Evolutionary conservation across 2,888 invertebrate genomes (phyloP).

Genomic region (Gastrophysa polygoni): DNA sequence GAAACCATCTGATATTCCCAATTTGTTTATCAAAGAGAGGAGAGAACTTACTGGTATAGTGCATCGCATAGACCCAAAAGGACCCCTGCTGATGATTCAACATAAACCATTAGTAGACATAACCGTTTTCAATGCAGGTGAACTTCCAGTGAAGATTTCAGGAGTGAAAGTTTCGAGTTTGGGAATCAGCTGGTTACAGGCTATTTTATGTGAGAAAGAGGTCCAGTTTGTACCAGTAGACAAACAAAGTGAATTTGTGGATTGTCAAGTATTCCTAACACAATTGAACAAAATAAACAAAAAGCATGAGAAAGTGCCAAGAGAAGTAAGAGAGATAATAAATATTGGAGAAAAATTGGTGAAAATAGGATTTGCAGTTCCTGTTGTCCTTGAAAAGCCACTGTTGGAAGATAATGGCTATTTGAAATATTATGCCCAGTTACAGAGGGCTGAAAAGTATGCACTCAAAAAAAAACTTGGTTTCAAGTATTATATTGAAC

Average conservation of each 20-base stretch:
- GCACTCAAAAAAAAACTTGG: slow-evolving; percentile 60
- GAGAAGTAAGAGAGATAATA: slow-evolving; percentile 44
- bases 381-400: slow-evolving; percentile 72
- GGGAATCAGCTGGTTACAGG: slow-evolving; percentile 60
- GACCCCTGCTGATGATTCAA: slow-evolving; percentile 54
- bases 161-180: slow-evolving; percentile 60
- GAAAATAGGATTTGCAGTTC: slow-evolving; percentile 73
- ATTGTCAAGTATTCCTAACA: slow-evolving; percentile 57
- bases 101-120: slow-evolving; percentile 55
- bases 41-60: slow-evolving; percentile 55
- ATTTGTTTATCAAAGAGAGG: slow-evolving; percentile 53
- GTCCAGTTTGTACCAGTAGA: slow-evolving; percentile 57
- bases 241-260: slow-evolving; percentile 56
- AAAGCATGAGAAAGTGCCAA: background rate
- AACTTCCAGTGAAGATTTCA: slow-evolving; percentile 62
- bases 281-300: slow-evolving; percentile 40
- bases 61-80: slow-evolving; percentile 55
- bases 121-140: slow-evolving; percentile 44
- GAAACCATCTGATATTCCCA: slow-evolving; percentile 55
- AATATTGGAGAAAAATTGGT: slow-evolving; percentile 63
- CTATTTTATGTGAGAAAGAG: slow-evolving; percentile 54
- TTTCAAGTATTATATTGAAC: slow-evolving; percentile 59
- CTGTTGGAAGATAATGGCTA: slow-evolving; percentile 50
- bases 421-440: slow-evolving; percentile 54
- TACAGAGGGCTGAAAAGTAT: slow-evolving; percentile 58